Percentiles rank a stretch among this genome's conserved stretches.
These are phyloP conservation scores for Myopa tessellatipennis DNA, from an alignment of 2,888 invertebrate species.

Conservation along the genomic window DNA sequence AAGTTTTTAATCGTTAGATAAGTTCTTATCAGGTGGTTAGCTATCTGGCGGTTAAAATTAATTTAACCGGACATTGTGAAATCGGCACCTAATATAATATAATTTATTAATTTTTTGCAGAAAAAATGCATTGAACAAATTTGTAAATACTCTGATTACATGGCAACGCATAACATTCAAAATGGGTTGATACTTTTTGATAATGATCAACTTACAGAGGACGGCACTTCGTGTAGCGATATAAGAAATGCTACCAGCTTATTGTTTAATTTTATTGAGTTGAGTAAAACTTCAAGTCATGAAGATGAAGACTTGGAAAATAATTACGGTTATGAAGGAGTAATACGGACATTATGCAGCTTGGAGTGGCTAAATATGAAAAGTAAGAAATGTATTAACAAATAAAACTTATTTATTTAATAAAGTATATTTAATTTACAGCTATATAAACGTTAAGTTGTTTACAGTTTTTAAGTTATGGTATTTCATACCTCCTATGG, in stretches of 20 bases:
- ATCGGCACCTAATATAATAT: too few species aligned
- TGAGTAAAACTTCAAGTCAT: background rate
- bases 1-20: too few species aligned
- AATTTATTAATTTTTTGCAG: slow-evolving; percentile 12
- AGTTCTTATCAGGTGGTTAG: too few species aligned
- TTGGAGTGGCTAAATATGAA: slow-evolving; percentile 26
- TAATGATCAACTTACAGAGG: slow-evolving; percentile 7
- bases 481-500: too few species aligned
- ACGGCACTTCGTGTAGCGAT: background rate
- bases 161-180: slow-evolving; percentile 14
- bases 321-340: slow-evolving; percentile 22
- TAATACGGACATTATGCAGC: slow-evolving; percentile 25
- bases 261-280: slow-evolving; percentile 17
- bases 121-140: slow-evolving; percentile 1
- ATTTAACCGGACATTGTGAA: too few species aligned
- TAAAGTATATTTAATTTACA: background rate
- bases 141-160: slow-evolving; percentile 9
- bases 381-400: background rate
- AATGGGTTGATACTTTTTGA: slow-evolving; percentile 27
- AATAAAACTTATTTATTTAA: background rate
- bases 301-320: slow-evolving; percentile 11
- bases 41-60: too few species aligned
- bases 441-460: background rate
- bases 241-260: background rate
- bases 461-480: too few species aligned